phyloP scores from a whole-genome alignment of 2,113 vertebrate genomes.

The Neotoma lepida region DNA sequence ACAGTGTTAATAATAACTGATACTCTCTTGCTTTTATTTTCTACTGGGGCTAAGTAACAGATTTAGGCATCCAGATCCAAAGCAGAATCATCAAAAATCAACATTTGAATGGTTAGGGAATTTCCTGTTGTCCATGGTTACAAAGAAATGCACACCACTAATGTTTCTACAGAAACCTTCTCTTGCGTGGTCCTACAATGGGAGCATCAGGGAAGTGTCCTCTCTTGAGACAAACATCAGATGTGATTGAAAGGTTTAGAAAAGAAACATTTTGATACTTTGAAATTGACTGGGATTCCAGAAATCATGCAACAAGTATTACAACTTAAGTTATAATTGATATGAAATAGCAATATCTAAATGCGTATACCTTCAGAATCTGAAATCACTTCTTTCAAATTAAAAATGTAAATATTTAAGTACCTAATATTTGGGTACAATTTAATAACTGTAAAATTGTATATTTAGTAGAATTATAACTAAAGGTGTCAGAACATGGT shows the following conservation, averaged over 20 bases:
- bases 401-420: not conserved
- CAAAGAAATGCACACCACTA: not conserved
- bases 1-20: not conserved
- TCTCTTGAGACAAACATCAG: not conserved
- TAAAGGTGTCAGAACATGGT: not conserved
- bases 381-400: not conserved
- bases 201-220: not conserved
- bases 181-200: accelerated
- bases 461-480: not conserved
- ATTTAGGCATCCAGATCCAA: not conserved
- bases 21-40: not conserved
- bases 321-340: not conserved
- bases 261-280: not conserved
- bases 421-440: not conserved
- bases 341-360: not conserved
- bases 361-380: not conserved
- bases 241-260: not conserved
- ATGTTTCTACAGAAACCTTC: not conserved
- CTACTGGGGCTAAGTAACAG: not conserved
- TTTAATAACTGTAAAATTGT: not conserved
- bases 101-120: not conserved
- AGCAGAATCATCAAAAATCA: not conserved
- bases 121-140: not conserved
- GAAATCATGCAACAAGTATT: not conserved
- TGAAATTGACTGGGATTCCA: not conserved